These are phyloP conservation scores for Rhynchonycteris naso DNA, from an alignment of 2,797 vertebrate species.

Conservation along the genomic window DNA sequence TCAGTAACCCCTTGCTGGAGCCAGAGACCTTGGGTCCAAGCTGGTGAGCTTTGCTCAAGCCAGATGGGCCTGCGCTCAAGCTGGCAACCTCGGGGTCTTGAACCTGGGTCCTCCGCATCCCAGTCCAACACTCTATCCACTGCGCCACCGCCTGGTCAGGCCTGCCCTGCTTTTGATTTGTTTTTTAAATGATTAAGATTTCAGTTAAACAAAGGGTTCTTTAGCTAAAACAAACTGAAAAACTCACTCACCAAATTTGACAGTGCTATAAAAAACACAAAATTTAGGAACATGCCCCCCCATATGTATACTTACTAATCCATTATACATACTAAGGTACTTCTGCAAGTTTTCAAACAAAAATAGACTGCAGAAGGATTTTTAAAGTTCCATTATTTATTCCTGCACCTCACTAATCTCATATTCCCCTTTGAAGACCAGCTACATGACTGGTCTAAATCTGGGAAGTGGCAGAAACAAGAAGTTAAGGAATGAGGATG, in stretches of 20 bases:
- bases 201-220: not conserved
- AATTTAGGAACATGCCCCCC: not conserved
- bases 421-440: not conserved
- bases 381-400: conserved; percentile 9
- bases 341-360: conserved; percentile 28
- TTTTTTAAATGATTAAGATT: not conserved
- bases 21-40: no score
- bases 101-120: no score
- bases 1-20: no score
- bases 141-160: no score
- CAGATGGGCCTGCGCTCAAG: no score
- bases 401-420: not conserved
- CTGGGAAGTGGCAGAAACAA: not conserved
- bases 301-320: not conserved
- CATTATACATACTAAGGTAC: not conserved
- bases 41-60: no score
- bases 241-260: not conserved
- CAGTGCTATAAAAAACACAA: not conserved
- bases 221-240: conserved; percentile 15
- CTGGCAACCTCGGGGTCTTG: no score
- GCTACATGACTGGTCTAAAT: not conserved
- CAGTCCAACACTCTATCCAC: no score
- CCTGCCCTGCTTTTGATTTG: not conserved
- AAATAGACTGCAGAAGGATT: not conserved
- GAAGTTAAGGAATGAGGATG: not conserved